Base-by-base conservation (phyloP, 2,113 vertebrate genomes). In the Apodemus sylvaticus region DNA sequence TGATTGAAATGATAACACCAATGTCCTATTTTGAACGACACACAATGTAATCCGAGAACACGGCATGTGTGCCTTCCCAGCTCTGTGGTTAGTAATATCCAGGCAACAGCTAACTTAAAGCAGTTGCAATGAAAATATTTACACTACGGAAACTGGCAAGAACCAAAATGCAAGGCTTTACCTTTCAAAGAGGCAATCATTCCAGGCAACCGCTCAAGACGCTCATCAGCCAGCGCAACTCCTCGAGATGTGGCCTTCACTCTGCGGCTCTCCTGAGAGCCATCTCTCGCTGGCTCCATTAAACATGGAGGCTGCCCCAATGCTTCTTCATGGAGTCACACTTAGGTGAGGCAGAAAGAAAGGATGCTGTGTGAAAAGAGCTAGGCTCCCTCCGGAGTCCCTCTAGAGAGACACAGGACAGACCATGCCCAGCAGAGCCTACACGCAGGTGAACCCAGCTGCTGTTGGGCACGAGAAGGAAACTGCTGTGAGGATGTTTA, bases 11-110 rank as follows among this genome's bases (percentile, higher is more conserved):
- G 53, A 24, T n/a, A 91, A 39, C 70, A 86, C 26, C 42, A 14
- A 19, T 36, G 36, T 34, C n/a, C 74, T 90, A 48, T 48, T 92
- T 96, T 81, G 92, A 86, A 62, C 55, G 55, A 17, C 60, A 39
- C 29, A 39, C 24, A n/a, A 31, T 62, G 48, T 62, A 36, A 53
- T 45, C 45, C 5, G 13, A 29, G 14, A 31, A 13, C 71, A 0
- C 36, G 26, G 26, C n/a, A 1, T 70, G 4, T 13, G 8, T 70
- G 5, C 58, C 20, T 96, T 92, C 64, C 36, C 13, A 39, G 24
- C 14, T 51, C 66, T n/a, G 42, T n/a, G 19, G n/a, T 82, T n/a
- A 77, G 9, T 79, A 36, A 26, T 2, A 26, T 19, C 19, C 9
- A 16, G 1, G 10, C 26, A 70, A 16, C 2, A 36, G 22, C 42